Base-by-base conservation (phyloP, 2,113 vertebrate genomes). In the Columba janthina region DNA sequence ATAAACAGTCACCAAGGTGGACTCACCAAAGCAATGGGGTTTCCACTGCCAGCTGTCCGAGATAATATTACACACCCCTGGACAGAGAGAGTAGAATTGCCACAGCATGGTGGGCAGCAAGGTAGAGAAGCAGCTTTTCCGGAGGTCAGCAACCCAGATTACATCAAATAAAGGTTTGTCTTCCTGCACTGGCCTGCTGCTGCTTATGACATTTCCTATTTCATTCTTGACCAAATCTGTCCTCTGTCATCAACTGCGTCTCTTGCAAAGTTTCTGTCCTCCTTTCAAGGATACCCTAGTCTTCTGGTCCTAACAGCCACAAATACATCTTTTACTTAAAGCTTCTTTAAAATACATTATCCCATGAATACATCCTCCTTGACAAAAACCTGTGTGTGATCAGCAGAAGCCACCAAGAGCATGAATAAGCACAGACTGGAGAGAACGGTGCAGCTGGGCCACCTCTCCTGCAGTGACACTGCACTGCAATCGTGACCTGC, bases 351-450 rank as follows among this genome's bases (percentile, higher is more conserved):
- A 86, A 48, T 25, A 54, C 14, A 8, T 25, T 51, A n/a, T 22
- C 4, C 14, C 56, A n/a, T 6, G 8, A 62, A 70, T 9, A 51
- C 10, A 18, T 5, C 6, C 5, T 56, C 32, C 56, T 44, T 28
- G 40, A 77, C 24, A 57, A 46, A 67, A 40, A 11, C 17, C 7
- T 1, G 0, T 51, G 64, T 38, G 24, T 11, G 12, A 31, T 42
- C 29, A 85, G 85, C 40, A 81, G 40, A 72, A 75, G 40, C 7
- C 38, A 51, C 46, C 2, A 0, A 40, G 46, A 88, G 53, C 0
- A 0, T 24, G 51, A 38, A 38, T 1, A 1, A 76, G 10, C 1
- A 0, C 26, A 66, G 28, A 12, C 34, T 61, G 38, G 34, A 85
- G 34, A 10, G 22, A 12, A 20, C 2, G 0, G 40, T 28, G 32